A percentile compares a stretch with the other conserved stretches of the same genome.
phyloP scores from a whole-genome alignment of 2,797 vertebrate species.

The Acanthis flammea region DNA sequence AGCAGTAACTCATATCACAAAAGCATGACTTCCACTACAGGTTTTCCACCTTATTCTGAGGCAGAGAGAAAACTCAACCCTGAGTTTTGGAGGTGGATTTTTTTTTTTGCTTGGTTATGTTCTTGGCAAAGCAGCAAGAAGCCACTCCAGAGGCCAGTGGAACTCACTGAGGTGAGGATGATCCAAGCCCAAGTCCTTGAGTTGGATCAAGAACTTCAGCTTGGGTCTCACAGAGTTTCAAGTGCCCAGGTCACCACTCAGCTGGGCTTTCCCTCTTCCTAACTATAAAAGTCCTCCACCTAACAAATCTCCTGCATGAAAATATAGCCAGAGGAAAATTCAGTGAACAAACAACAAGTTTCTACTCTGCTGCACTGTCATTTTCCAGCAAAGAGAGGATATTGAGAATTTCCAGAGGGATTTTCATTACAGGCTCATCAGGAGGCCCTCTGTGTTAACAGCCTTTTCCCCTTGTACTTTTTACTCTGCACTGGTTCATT shows the following conservation, averaged over 20 bases:
- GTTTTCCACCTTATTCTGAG: background rate
- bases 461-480: background rate
- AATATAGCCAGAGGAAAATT: background rate
- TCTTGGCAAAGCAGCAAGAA: background rate
- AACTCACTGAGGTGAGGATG: background rate
- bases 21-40: background rate
- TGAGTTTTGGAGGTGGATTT: background rate
- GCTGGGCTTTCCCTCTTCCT: background rate
- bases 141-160: background rate
- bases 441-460: background rate
- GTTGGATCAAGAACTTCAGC: background rate
- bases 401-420: background rate
- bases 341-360: background rate
- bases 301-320: background rate
- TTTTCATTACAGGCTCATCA: background rate
- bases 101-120: background rate
- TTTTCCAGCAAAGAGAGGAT: background rate
- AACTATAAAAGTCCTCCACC: rapidly evolving
- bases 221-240: background rate
- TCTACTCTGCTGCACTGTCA: background rate
- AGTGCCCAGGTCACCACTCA: background rate
- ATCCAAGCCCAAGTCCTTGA: background rate
- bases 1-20: background rate
- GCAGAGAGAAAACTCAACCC: background rate
- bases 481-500: background rate